Base-by-base conservation (phyloP, 1,140 invertebrate species). In the Nomia melanderi region DNA sequence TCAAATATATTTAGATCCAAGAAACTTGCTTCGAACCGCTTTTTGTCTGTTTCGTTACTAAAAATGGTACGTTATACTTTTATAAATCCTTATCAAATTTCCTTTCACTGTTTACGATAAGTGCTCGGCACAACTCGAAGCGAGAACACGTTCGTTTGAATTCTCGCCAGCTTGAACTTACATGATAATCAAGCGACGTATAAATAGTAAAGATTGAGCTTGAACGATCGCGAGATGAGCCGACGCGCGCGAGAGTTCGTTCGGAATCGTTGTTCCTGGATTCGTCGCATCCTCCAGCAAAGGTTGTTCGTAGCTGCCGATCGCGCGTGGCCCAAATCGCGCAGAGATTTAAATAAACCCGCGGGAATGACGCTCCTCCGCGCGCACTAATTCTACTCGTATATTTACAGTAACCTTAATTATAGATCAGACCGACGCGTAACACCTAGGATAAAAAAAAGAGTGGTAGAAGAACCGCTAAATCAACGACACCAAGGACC, bases 331-430 rank as follows among this genome's bases (percentile, higher is more conserved):
- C 5, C 60, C 29, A 27, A 57, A 17, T 25, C 23, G 31, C 5
- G 25, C 33, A 12, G 0, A 50, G 7, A 23, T 47, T 65, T 65
- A 77, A 53, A 69, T 69, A 76, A 7, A 67, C 8, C n/a, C 39
- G 53, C 33, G n/a, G 12, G 14, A 9, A 44, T 8, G 17, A 65
- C 23, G n/a, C 23, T 36, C 29, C 17, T 17, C 33, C 50, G 14
- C 7, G 44, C 9, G 33, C 59, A 17, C 9, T 50, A 77, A 12
- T 1, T 29, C 23, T 78, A 72, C n/a, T 53, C 33, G 27, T 64
- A 60, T 80, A 81, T 81, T 78, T 81, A 81, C 75, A 81, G 20
- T 70, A 60, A 66, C n/a, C 39, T 50, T 78, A 71, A 63, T 79
- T 69, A 79, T n/a, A 76, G 25, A 72, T 54, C 12, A 20, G 59